Conservation (phyloP, 2,888 invertebrate species). For the Pseudeuparius sepicola region DNA sequence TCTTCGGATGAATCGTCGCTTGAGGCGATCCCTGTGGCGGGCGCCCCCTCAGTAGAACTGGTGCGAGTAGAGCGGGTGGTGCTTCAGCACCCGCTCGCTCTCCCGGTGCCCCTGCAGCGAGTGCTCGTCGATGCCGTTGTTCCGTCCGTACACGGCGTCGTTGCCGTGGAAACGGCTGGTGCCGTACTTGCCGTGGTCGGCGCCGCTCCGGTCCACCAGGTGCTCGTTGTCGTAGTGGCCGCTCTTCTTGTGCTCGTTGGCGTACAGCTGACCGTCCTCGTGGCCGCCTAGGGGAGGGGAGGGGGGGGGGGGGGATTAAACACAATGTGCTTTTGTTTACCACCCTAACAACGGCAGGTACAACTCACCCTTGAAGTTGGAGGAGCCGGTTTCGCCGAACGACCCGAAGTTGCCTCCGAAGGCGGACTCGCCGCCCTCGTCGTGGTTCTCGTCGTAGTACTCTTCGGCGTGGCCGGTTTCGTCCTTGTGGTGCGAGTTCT, state of each 20-base stretch:
- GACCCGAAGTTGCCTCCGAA: constrained; percentile 48
- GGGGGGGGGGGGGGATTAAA: no score
- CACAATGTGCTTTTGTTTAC: no score
- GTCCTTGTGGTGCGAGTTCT: constrained; percentile 55
- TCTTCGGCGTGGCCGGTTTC: constrained; percentile 55
- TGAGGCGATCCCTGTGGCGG: no score
- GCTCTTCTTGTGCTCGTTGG: constrained; percentile 48
- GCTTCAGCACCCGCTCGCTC: constrained; percentile 43
- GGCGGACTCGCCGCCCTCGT: constrained; percentile 50
- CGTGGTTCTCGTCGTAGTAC: constrained; percentile 55
- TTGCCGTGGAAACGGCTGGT: constrained; percentile 50
- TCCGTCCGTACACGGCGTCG: constrained; percentile 47
- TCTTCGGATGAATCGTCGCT: no score
- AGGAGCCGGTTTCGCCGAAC: constrained; percentile 48
- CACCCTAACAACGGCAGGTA: no score
- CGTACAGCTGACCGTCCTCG: constrained; percentile 48
- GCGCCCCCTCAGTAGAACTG: no score
- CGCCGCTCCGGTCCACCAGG: constrained; percentile 48
- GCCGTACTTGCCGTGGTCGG: constrained; percentile 50
- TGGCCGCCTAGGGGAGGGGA: constrained; percentile 47
- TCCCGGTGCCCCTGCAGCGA: constrained; percentile 53
- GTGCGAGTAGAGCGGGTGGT: no score
- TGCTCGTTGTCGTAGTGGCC: constrained; percentile 49
- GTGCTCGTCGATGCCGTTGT: constrained; percentile 51
- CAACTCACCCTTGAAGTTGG: constrained; percentile 51